Conservation (phyloP, 92 coral and sea anemone genomes). For the Blastomussa wellsi region DNA sequence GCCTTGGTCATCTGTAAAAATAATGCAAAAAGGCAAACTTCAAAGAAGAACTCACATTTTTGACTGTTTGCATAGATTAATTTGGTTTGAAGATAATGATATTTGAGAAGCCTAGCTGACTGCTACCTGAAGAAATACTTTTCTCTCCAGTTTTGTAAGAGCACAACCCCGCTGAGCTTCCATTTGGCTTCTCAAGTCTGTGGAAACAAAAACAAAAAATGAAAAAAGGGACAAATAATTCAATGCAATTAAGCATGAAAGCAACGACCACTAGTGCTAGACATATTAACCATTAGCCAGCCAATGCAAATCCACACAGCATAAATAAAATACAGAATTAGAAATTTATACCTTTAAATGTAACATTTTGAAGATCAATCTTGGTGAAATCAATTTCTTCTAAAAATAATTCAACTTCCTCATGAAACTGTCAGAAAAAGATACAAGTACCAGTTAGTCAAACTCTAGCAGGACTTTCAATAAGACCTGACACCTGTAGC, state of each 20-base stretch:
- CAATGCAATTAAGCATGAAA: too few species aligned
- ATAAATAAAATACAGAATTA: neutral
- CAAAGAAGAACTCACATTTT: neutral
- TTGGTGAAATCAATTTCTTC: conserved; percentile 65
- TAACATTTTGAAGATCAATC: conserved; percentile 66
- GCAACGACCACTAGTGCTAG: too few species aligned
- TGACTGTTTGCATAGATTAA: neutral
- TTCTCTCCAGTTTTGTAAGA: conserved; percentile 70
- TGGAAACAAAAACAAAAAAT: neutral
- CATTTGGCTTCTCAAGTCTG: conserved; percentile 75
- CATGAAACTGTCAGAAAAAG: conserved; percentile 64
- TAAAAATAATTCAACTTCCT: conserved; percentile 79
- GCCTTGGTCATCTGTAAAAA: conserved; percentile 38
- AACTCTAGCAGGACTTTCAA: neutral
- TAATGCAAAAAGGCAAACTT: neutral
- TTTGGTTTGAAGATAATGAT: neutral
- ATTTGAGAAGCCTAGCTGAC: neutral
- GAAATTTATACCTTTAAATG: conserved; percentile 82
- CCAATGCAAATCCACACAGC: neutral
- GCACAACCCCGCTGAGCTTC: conserved; percentile 71
- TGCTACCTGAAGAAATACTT: conserved; percentile 72
- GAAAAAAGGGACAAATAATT: too few species aligned
- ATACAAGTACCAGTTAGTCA: neutral
- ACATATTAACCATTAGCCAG: neutral
- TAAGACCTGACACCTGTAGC: too few species aligned